Conservation (phyloP, 1,140 invertebrate genomes). For the Heliconius hewitsoni region DNA sequence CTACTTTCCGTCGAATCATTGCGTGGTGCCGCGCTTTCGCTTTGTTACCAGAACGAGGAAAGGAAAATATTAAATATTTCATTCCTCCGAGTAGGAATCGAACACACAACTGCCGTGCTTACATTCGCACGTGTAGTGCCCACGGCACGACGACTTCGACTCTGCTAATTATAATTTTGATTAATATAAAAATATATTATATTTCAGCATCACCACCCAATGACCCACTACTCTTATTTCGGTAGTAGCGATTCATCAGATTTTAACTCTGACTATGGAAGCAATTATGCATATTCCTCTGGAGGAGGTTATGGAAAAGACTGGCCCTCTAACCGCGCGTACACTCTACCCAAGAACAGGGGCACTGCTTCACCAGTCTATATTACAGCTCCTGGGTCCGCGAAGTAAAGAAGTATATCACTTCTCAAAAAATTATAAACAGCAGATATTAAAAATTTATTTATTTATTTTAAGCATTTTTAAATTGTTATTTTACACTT, state of each 20-base stretch:
- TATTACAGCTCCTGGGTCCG: conserved; percentile 62
- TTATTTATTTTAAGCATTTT: too few species aligned
- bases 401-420: background rate
- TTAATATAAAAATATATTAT: background rate
- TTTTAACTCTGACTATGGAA: conserved; percentile 67
- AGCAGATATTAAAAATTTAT: too few species aligned
- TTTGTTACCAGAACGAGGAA: too few species aligned
- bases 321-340: conserved; percentile 76
- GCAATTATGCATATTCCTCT: conserved; percentile 61
- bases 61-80: too few species aligned
- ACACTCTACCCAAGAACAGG: conserved; percentile 61
- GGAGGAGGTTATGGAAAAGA: conserved; percentile 71
- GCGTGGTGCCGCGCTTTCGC: too few species aligned
- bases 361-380: conserved; percentile 60
- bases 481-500: too few species aligned
- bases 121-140: too few species aligned
- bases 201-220: conserved; percentile 64
- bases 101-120: too few species aligned
- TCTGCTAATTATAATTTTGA: too few species aligned
- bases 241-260: conserved; percentile 66
- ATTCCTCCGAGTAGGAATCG: too few species aligned
- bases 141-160: too few species aligned
- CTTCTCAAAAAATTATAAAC: background rate
- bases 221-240: conserved; percentile 69
- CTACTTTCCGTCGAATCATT: too few species aligned